These are phyloP conservation scores for Spea bombifrons DNA, from an alignment of 2,113 vertebrate species.

Conservation along the genomic window DNA sequence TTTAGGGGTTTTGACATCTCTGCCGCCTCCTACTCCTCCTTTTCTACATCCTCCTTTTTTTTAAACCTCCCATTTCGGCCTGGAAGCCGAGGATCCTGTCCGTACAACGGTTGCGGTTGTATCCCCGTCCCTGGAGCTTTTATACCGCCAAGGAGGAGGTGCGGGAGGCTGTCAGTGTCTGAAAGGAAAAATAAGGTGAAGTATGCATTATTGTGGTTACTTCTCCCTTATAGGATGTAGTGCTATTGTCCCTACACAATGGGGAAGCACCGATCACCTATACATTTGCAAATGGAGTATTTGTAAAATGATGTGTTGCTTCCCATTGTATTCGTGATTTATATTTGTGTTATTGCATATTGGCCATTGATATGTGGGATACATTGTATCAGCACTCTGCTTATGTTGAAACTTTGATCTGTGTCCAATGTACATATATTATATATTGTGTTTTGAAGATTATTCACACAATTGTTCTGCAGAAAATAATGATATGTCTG, in stretches of 20 bases:
- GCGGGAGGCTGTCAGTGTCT: slow-evolving; percentile 1
- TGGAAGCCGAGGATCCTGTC: slow-evolving; percentile 33
- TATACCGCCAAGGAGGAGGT: not conserved
- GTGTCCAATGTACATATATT: too few relatives aligned
- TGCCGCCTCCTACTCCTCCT: slow-evolving; percentile 2
- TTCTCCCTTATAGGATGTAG: not conserved
- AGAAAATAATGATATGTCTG: too few relatives aligned
- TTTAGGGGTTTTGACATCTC: slow-evolving; percentile 7
- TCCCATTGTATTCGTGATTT: too few relatives aligned
- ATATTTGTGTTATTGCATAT: too few relatives aligned
- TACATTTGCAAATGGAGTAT: too few relatives aligned
- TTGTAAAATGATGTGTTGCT: too few relatives aligned
- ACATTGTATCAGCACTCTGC: too few relatives aligned
- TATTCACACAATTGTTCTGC: too few relatives aligned
- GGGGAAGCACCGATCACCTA: not conserved
- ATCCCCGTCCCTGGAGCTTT: not conserved
- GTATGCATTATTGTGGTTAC: not conserved
- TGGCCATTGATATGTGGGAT: too few relatives aligned
- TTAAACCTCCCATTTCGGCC: slow-evolving; percentile 14
- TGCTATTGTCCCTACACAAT: slow-evolving; percentile 4
- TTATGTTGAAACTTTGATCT: too few relatives aligned
- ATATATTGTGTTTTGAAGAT: too few relatives aligned
- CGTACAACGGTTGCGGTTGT: not conserved
- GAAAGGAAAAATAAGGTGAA: slow-evolving; percentile 20
- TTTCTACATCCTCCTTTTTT: slow-evolving; percentile 3